These are phyloP conservation scores for Coenobita brevimanus DNA, from an alignment of 1,140 invertebrate genomes.

Conservation along the genomic window DNA sequence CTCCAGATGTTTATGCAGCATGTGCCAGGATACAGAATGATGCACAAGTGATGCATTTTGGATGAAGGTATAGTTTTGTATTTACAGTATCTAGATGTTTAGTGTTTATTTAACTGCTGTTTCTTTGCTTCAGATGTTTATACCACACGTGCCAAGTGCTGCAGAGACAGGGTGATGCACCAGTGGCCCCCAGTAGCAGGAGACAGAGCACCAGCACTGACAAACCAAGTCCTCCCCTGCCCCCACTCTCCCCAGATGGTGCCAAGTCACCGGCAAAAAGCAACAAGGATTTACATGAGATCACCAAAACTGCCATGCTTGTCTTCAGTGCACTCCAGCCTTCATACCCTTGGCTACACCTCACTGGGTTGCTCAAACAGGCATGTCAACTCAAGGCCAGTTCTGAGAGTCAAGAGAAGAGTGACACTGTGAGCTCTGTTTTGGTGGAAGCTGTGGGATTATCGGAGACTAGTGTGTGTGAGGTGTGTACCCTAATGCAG, in stretches of 20 bases:
- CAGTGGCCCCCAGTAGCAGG: conserved; percentile 31
- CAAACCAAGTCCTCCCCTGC: conserved; percentile 30
- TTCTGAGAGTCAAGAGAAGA: background rate
- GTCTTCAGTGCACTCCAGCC: conserved; percentile 89
- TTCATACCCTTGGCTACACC: conserved; percentile 84
- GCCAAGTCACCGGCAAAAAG: conserved; percentile 26
- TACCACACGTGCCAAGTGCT: conserved; percentile 73
- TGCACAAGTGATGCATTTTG: too few species aligned
- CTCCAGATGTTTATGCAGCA: too few species aligned
- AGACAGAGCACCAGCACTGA: conserved; percentile 37
- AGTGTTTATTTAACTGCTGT: too few species aligned
- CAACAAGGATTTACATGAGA: conserved; percentile 72
- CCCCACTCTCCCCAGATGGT: conserved; percentile 36
- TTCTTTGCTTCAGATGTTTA: conserved; percentile 74
- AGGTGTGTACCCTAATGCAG: conserved; percentile 82
- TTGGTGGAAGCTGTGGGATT: conserved; percentile 70
- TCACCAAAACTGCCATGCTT: conserved; percentile 89
- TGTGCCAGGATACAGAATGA: too few species aligned
- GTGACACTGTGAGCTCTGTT: background rate
- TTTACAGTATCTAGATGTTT: too few species aligned
- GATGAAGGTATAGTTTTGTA: too few species aligned
- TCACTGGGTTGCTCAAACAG: conserved; percentile 46
- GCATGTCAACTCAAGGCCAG: conserved; percentile 31
- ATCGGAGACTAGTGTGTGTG: conserved; percentile 71
- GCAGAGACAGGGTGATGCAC: conserved; percentile 23